Conservation (phyloP, 2,888 invertebrate genomes). For the Torymus texanus region DNA sequence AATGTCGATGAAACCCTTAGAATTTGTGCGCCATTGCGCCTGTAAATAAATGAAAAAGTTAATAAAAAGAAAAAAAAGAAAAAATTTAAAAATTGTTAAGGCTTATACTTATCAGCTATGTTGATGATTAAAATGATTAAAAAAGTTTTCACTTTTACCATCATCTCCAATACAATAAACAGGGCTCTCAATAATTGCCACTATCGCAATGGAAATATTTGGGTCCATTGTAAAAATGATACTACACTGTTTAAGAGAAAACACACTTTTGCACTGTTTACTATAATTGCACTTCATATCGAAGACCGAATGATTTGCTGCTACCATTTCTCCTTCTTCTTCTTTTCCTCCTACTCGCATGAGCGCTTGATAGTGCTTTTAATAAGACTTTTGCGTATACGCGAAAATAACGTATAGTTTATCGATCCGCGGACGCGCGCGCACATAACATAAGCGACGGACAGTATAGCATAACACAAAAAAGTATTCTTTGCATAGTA, state of each 20-base stretch:
- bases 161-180: no score
- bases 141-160: no score
- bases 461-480: not conserved
- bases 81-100: no score
- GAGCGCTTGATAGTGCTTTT: not conserved
- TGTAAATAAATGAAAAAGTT: no score
- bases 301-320: slow-evolving; percentile 4
- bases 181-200: no score
- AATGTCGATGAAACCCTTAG: no score
- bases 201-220: no score
- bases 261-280: slow-evolving; percentile 9
- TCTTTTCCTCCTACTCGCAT: not conserved
- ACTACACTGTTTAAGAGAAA: slow-evolving; percentile 9
- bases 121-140: no score
- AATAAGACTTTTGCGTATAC: slow-evolving; percentile 4
- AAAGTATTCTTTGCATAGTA: slow-evolving; percentile 46
- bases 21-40: no score
- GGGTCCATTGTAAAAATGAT: not conserved
- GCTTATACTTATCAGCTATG: no score
- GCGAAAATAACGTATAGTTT: slow-evolving; percentile 11
- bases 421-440: no score
- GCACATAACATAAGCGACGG: not conserved
- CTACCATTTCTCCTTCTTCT: not conserved
- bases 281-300: slow-evolving; percentile 8
- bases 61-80: no score